These are phyloP conservation scores for Oryctolagus cuniculus DNA, from an alignment of 2,113 vertebrate species.

Conservation along the genomic window DNA sequence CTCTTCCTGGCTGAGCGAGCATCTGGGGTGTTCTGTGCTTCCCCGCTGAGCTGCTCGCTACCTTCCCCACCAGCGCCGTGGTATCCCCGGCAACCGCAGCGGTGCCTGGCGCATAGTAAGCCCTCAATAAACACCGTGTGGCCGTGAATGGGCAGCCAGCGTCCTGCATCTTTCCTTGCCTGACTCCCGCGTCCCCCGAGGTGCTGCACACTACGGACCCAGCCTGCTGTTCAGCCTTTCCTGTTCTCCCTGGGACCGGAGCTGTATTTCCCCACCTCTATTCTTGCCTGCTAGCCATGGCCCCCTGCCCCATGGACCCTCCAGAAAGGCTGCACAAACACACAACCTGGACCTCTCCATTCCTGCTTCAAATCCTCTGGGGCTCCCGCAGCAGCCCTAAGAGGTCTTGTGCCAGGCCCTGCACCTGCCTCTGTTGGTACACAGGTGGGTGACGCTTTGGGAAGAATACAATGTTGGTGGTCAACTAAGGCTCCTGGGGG, in stretches of 20 bases:
- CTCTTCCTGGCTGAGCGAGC: background rate
- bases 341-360: background rate
- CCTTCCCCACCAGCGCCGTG: background rate
- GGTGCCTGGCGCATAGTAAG: background rate
- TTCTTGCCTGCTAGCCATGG: background rate
- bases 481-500: background rate
- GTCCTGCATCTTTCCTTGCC: background rate
- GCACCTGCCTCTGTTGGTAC: background rate
- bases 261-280: background rate
- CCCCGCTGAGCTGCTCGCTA: background rate
- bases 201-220: too few relatives aligned
- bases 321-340: background rate
- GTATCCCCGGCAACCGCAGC: background rate
- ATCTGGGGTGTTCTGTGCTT: too few relatives aligned
- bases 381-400: background rate
- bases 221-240: too few relatives aligned
- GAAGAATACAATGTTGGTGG: background rate
- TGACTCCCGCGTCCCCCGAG: background rate
- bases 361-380: background rate
- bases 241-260: background rate
- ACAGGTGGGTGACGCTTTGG: background rate
- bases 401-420: background rate
- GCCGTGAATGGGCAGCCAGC: background rate
- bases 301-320: background rate
- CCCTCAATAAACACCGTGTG: background rate